Evolutionary conservation across 2,797 vertebrate genomes (phyloP), one percentile per base, ranked within the genome.

Genomic region (Carduelis carduelis): DNA sequence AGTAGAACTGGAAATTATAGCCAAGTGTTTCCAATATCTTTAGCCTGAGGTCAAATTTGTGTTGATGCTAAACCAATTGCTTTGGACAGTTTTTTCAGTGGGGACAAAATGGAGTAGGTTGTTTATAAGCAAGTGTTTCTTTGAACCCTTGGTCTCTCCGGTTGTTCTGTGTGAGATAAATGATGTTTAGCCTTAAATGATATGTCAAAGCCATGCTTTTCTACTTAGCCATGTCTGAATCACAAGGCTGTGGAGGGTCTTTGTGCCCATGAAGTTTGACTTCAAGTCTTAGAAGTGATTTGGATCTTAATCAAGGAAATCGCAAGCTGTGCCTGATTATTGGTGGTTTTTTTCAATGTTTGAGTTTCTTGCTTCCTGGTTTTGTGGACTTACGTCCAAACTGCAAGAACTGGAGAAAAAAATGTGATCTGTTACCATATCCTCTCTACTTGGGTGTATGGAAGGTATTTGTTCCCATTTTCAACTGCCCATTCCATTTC

Each of bases 71-170:
- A 88, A 56, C 80, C 95, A 95, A 93, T 96, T 94, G 86, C 92
- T 93, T 92, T 95, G 64, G 85, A 93, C 87, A 68, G 34, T 89
- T 94, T 94, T 96, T 96, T 89, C 88, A 87, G 83, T 65, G 49
- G 56, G 71, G 75, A 90, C 92, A 96, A 66, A 96, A 93, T 27
- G 70, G 92, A 92, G 53, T 76, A 90, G 34, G 41, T 89, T 95
- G 81, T 92, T 95, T 89, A 92, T 83, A 94, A 95, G 89, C 88
- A 93, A 94, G 49, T 53, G 75, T 49, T 94, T 64, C 66, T 95
- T 94, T 95, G 93, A 96, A 94, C 74, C 71, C 32, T 56, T 8
- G 39, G 74, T 88, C 63, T 90, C 66, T 79, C 80, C 3, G 14
- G 78, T 92, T 28, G 1, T 84, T 87, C 81, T 37, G 11, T 70